Percentiles rank a stretch among this genome's conserved stretches.
These are phyloP conservation scores for Tachina lurida DNA, from an alignment of 2,888 invertebrate genomes.

Conservation along the genomic window DNA sequence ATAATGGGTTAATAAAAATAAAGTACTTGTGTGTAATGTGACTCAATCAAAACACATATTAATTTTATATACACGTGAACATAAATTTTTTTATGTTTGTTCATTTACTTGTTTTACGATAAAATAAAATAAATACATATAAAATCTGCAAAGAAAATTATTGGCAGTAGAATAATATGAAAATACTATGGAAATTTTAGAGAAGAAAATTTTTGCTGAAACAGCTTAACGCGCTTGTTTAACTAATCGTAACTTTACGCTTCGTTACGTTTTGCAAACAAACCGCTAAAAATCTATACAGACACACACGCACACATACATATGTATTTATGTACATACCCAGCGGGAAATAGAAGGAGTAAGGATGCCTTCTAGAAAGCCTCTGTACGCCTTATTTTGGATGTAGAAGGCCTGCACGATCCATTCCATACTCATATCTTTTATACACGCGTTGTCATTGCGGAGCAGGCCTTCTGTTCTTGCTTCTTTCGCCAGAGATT, in stretches of 20 bases:
- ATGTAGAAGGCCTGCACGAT: too few species aligned
- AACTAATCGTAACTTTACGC: slow-evolving; percentile 82
- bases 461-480: too few species aligned
- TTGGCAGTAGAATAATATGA: slow-evolving; percentile 50
- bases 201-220: slow-evolving; percentile 71
- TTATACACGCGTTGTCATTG: too few species aligned
- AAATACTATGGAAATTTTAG: slow-evolving; percentile 55
- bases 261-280: slow-evolving; percentile 81
- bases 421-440: too few species aligned
- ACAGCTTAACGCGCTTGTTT: slow-evolving; percentile 80
- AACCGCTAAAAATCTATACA: slow-evolving; percentile 71
- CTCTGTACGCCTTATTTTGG: too few species aligned
- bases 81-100: slow-evolving; percentile 9
- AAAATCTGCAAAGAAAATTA: slow-evolving; percentile 52
- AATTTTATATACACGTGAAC: slow-evolving; percentile 1
- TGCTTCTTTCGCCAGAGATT: too few species aligned
- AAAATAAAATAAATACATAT: slow-evolving; percentile 18
- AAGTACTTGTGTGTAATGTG: background rate
- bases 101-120: slow-evolving; percentile 31
- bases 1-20: background rate
- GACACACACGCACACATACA: slow-evolving; percentile 11
- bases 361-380: too few species aligned
- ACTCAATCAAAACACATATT: slow-evolving; percentile 6
- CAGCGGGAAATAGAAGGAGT: too few species aligned
- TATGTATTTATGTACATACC: background rate